Conservation (phyloP, 2,797 vertebrate genomes). For the Channallabes apus region DNA sequence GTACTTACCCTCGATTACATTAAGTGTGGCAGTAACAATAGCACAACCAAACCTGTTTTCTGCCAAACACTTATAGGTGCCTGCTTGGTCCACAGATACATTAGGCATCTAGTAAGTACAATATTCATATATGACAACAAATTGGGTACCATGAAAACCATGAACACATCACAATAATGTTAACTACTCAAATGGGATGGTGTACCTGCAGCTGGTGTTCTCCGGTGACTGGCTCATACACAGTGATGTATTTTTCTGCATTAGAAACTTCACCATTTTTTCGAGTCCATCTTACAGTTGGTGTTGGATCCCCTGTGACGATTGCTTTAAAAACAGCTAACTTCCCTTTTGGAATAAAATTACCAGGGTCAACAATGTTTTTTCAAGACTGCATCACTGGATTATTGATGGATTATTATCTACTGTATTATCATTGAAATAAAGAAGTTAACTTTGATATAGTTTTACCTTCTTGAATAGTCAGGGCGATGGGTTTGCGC, state of each 20-base stretch:
- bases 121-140: constrained; percentile 12
- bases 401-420: background rate
- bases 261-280: constrained; percentile 67
- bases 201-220: constrained; percentile 83
- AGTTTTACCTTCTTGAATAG: constrained; percentile 82
- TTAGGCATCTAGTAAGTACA: constrained; percentile 75
- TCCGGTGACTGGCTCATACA: constrained; percentile 57
- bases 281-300: constrained; percentile 79
- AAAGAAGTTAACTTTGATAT: background rate
- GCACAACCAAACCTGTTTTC: constrained; percentile 84
- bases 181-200: background rate
- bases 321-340: constrained; percentile 81
- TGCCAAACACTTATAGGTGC: constrained; percentile 82
- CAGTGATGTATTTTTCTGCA: constrained; percentile 66
- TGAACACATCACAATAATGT: background rate
- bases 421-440: constrained; percentile 2
- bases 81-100: constrained; percentile 73
- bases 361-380: constrained; percentile 1
- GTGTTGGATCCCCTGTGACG: constrained; percentile 79
- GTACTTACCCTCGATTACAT: constrained; percentile 85
- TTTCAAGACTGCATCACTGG: background rate
- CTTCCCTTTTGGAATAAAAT: constrained; percentile 74
- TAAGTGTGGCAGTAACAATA: constrained; percentile 76
- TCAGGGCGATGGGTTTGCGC: constrained; percentile 81
- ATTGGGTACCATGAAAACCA: background rate